These are phyloP conservation scores for Lamellibrachia satsuma DNA, from an alignment of 2,888 invertebrate genomes.

Conservation along the genomic window DNA sequence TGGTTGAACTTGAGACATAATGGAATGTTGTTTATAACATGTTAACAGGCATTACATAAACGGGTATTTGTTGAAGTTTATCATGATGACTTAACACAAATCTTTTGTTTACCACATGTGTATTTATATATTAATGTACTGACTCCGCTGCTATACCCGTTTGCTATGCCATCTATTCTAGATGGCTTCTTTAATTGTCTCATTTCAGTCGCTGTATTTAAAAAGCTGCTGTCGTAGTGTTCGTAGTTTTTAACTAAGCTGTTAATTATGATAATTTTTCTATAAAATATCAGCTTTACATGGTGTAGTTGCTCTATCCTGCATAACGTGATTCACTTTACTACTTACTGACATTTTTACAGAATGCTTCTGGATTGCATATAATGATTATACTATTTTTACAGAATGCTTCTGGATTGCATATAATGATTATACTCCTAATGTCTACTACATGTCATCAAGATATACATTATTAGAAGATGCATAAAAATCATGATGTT, in stretches of 20 bases:
- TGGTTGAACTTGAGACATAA: background rate
- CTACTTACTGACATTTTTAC: background rate
- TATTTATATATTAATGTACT: background rate
- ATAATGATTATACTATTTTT: too few species aligned
- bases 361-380: background rate
- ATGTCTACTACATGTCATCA: background rate
- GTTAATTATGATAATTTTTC: background rate
- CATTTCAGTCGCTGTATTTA: too few species aligned
- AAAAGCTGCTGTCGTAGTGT: too few species aligned
- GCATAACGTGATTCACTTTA: background rate
- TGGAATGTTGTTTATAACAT: background rate
- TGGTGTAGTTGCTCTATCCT: background rate
- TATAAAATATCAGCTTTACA: background rate
- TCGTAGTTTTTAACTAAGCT: background rate
- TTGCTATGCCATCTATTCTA: background rate
- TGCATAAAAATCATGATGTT: background rate
- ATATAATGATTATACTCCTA: background rate
- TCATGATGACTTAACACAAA: background rate
- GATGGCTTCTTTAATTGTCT: background rate
- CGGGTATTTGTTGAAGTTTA: conserved; percentile 7
- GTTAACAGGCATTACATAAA: background rate
- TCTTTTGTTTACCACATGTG: background rate
- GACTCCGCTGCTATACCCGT: background rate
- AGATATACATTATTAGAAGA: background rate
- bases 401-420: too few species aligned